Conservation (phyloP, 2,113 vertebrate genomes). For the Ochotona princeps region DNA sequence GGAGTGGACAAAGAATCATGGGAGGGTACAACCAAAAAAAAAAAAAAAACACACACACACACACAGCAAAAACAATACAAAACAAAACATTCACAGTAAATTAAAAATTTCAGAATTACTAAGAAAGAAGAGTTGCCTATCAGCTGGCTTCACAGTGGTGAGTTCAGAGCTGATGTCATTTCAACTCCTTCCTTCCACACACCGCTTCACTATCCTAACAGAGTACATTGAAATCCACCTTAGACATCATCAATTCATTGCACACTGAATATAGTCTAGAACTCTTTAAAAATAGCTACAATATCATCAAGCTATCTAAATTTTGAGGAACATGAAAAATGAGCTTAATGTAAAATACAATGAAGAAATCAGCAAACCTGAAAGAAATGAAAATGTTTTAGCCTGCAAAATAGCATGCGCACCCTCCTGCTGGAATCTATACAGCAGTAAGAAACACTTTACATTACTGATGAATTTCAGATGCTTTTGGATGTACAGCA, state of each 20-base stretch:
- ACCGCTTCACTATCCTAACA: not conserved
- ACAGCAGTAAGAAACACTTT: not conserved
- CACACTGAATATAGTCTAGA: not conserved
- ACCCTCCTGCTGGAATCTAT: not conserved
- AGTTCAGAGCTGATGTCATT: not conserved
- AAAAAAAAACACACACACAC: not conserved
- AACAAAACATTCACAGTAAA: no score
- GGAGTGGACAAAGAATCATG: not conserved
- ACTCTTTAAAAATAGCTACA: not conserved
- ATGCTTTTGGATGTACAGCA: not conserved
- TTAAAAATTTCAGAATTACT: not conserved
- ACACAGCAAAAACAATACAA: not conserved
- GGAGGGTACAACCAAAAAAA: not conserved
- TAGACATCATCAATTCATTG: not conserved
- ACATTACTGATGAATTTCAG: not conserved
- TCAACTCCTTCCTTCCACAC: rapidly evolving
- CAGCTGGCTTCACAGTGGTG: not conserved
- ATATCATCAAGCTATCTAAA: not conserved
- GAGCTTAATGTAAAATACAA: not conserved
- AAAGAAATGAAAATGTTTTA: not conserved
- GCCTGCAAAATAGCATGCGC: not conserved
- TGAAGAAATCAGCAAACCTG: not conserved
- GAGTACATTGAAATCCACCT: not conserved
- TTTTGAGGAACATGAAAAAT: not conserved
- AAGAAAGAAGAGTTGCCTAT: not conserved